Evolutionary conservation across 2,797 vertebrate species (phyloP).

Genomic region (Threskiornis aethiopicus): DNA sequence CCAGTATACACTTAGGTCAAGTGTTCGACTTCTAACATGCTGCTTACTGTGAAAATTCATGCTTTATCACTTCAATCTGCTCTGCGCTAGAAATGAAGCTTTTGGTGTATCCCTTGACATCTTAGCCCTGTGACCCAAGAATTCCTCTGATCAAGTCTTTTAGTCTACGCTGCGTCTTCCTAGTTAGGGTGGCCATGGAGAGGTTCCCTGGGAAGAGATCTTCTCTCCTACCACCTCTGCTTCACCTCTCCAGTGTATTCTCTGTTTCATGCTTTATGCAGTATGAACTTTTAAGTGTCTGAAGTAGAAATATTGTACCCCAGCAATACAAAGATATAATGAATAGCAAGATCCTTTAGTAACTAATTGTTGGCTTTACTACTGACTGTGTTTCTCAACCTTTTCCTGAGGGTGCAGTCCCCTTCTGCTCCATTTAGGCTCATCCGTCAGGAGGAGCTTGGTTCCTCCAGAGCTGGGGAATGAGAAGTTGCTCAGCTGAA

Average conservation of each 20-base stretch:
- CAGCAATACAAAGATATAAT: rapidly evolving
- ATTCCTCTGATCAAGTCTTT: background rate
- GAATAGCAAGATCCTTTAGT: background rate
- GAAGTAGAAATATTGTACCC: background rate
- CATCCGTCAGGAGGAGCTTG: background rate
- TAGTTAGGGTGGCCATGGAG: rapidly evolving
- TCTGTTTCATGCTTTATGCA: background rate
- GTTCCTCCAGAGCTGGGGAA: background rate
- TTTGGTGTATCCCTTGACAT: background rate
- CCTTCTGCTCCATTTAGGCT: background rate
- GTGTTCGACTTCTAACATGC: background rate
- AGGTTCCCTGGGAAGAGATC: background rate
- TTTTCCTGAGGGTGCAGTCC: background rate
- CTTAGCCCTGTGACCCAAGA: background rate
- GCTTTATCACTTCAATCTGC: background rate
- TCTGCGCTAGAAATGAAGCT: background rate
- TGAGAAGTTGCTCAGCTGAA: background rate
- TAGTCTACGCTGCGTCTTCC: background rate
- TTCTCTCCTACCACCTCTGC: background rate
- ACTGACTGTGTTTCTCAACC: background rate
- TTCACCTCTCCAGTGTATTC: background rate
- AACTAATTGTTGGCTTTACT: background rate
- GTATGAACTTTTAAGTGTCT: background rate
- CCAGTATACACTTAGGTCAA: background rate
- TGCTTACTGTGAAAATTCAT: background rate